Percentiles rank a stretch among this genome's conserved stretches.
Conservation (phyloP, 2,888 invertebrate species). For the Lampropteryx suffumata region DNA sequence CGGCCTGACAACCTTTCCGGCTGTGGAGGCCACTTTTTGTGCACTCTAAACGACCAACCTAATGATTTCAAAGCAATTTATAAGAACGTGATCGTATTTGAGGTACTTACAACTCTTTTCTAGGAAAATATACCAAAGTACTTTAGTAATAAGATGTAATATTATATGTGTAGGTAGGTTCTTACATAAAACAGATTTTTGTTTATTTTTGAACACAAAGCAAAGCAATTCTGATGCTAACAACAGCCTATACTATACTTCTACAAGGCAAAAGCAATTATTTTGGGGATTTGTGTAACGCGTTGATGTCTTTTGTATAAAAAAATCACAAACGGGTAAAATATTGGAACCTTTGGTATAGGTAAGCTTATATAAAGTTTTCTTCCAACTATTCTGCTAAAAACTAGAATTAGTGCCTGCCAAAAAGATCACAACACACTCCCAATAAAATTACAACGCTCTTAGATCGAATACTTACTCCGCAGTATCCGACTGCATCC, state of each 20-base stretch:
- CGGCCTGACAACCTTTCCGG: constrained; percentile 63
- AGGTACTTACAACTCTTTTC: constrained; percentile 16
- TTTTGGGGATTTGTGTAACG: constrained; percentile 8
- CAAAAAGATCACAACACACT: no score
- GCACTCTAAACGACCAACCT: constrained; percentile 42
- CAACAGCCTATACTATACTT: no score
- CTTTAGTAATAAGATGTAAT: background rate
- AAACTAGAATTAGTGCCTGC: no score
- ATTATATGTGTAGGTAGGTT: no score
- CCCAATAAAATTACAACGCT: no score
- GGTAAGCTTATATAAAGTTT: no score
- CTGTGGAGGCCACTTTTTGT: constrained; percentile 63
- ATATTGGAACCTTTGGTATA: no score
- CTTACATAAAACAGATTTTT: no score
- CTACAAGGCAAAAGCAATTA: background rate
- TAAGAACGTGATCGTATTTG: constrained; percentile 33
- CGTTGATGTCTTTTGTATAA: constrained; percentile 21
- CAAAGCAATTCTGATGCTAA: no score
- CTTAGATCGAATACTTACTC: background rate
- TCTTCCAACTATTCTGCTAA: no score
- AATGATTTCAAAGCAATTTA: constrained; percentile 35
- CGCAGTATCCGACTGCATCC: constrained; percentile 1
- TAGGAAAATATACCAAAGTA: constrained; percentile 1
- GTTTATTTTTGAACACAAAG: no score
- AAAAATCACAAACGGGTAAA: background rate